These are phyloP conservation scores for Tamandua tetradactyla DNA, from an alignment of 2,797 vertebrate species.

Conservation along the genomic window DNA sequence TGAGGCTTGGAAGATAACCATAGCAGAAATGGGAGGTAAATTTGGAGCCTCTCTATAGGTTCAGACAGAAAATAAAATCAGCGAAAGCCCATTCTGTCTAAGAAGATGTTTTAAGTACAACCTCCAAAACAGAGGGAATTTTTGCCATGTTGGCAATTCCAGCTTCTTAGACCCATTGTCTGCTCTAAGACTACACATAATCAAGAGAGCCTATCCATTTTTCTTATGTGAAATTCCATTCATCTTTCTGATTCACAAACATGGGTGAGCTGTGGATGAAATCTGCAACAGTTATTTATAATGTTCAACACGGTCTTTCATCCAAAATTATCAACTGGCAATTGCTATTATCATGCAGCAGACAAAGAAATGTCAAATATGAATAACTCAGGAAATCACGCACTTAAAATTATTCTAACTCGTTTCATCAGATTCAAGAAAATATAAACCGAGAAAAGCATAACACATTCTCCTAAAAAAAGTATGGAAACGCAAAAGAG, in stretches of 20 bases:
- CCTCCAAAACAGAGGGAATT: background rate
- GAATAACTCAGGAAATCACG: background rate
- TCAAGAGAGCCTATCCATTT: background rate
- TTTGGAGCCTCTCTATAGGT: background rate
- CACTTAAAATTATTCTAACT: background rate
- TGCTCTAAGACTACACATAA: background rate
- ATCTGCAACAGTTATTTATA: background rate
- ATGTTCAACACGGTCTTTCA: background rate
- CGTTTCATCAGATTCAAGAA: background rate
- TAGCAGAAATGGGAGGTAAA: background rate
- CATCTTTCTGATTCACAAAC: background rate
- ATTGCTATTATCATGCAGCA: background rate
- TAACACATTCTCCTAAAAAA: background rate
- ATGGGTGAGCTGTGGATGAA: background rate
- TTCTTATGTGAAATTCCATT: background rate
- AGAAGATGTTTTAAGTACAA: background rate
- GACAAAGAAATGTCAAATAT: background rate
- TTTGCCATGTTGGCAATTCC: fast-evolving
- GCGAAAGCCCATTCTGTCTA: background rate
- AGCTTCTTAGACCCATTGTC: background rate
- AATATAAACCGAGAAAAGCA: background rate
- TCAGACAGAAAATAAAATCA: background rate
- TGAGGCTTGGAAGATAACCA: background rate
- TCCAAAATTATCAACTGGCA: background rate
- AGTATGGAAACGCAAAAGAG: background rate